phyloP scores from a whole-genome alignment of 2,113 vertebrate genomes.

The Octodon degus region DNA sequence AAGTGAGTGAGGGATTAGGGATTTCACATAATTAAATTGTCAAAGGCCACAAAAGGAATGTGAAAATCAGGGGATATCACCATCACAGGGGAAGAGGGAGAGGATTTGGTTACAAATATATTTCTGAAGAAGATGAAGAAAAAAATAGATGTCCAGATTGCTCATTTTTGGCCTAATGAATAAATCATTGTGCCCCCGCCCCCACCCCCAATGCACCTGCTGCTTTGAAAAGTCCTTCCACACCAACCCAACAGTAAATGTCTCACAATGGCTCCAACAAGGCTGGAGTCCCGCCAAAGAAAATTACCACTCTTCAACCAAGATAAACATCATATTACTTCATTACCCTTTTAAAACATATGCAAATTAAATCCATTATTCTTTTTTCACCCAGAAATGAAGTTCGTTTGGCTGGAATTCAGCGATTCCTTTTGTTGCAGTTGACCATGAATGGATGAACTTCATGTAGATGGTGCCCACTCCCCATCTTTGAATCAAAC shows the following conservation, averaged over 20 bases:
- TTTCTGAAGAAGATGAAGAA: slow-evolving; percentile 81
- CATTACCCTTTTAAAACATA: slow-evolving; percentile 99
- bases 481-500: slow-evolving; percentile 96
- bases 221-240: slow-evolving; percentile 88
- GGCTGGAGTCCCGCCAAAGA: slow-evolving; percentile 91
- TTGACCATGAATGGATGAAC: slow-evolving; percentile 91
- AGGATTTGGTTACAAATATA: slow-evolving; percentile 81
- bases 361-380: slow-evolving; percentile 97
- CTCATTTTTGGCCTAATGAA: slow-evolving; percentile 93
- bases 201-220: slow-evolving; percentile 87
- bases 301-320: slow-evolving; percentile 97
- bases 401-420: slow-evolving; percentile 93
- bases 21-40: slow-evolving; percentile 80
- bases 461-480: slow-evolving; percentile 89
- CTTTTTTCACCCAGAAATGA: slow-evolving; percentile 91
- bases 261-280: slow-evolving; percentile 88
- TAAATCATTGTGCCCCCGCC: slow-evolving; percentile 90
- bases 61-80: slow-evolving; percentile 76
- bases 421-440: slow-evolving; percentile 91
- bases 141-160: slow-evolving; percentile 87
- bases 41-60: slow-evolving; percentile 79
- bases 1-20: slow-evolving; percentile 64
- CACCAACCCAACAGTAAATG: slow-evolving; percentile 90
- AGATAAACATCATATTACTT: slow-evolving; percentile 99
- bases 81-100: slow-evolving; percentile 69